Conservation (phyloP, 1,140 invertebrate species). For the Drosophila willistoni region DNA sequence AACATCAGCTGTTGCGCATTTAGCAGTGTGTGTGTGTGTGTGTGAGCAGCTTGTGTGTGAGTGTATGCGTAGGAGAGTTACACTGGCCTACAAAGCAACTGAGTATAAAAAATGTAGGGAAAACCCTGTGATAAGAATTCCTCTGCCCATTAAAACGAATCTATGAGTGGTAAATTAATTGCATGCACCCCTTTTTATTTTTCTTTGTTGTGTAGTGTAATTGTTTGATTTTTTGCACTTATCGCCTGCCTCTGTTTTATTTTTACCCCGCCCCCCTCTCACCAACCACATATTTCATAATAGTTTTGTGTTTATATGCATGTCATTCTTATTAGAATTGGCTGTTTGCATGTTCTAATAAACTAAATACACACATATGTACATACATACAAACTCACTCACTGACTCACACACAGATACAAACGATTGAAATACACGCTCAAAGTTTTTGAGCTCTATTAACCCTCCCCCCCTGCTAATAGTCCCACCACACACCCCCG, state of each 20-base stretch:
- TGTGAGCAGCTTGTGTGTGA: background rate
- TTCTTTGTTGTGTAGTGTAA: slow-evolving; percentile 33
- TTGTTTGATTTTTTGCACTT: slow-evolving; percentile 1
- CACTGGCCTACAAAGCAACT: slow-evolving; percentile 35
- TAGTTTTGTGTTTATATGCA: slow-evolving; percentile 49
- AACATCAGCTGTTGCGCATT: slow-evolving; percentile 75
- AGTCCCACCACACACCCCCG: background rate
- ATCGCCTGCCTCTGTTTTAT: background rate
- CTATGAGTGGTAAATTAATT: no score
- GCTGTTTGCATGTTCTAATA: slow-evolving; percentile 79
- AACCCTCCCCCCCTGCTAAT: slow-evolving; percentile 1
- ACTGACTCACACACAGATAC: slow-evolving; percentile 22
- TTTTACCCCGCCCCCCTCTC: background rate
- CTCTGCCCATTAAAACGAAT: no score
- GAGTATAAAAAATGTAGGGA: no score
- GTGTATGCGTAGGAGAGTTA: slow-evolving; percentile 23
- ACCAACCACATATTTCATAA: slow-evolving; percentile 58
- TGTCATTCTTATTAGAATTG: slow-evolving; percentile 70
- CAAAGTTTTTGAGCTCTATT: slow-evolving; percentile 51
- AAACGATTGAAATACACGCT: slow-evolving; percentile 36
- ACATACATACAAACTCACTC: slow-evolving; percentile 48
- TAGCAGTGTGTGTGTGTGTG: background rate
- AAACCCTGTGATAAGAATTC: background rate
- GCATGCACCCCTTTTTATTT: background rate
- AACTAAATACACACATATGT: slow-evolving; percentile 46